Evolutionary conservation across 2,888 invertebrate species (phyloP), one percentile per base, ranked within the genome.

Genomic region (Ypsolopha scabrella): DNA sequence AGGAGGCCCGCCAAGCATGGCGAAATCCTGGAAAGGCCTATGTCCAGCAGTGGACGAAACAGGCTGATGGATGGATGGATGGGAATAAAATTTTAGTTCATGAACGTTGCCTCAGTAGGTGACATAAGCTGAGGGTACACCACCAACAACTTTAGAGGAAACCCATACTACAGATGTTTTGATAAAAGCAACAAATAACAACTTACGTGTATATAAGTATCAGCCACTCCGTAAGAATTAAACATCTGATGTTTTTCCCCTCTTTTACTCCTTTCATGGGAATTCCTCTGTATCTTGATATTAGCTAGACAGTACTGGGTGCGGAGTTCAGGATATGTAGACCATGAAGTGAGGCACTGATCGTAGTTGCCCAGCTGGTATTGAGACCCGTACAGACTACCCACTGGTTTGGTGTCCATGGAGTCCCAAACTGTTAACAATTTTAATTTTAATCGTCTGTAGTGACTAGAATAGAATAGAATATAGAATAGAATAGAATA

Each of bases 321-420:
- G 24, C 24, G 24, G 59, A 59, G 49, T 34, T 43, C 43, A 43
- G 48, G 52, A 1, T 50, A 52, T 10, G 45, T 39, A 10, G 51
- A 35, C 24, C 49, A 49, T 3, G 53, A 50, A 6, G 36, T 24
- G 6, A 53, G 11, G 59, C 87, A 87, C 62, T 86, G 77, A 53
- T 85, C 81, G 59, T 73, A 87, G 61, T 82, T 68, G 6, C 87
- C 87, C 62, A 85, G 66, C 57, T 86, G 80, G 54, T 69, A 80
- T 33, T 66, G 58, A 53, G 68, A 78, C 1, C 83, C 86, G 11
- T 75, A 65, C 9, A 81, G 61, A 35, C 80, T 59, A 10, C 85
- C 81, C 2, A 67, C 62, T 0, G 79, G 62, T 3, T 70, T 68
- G 61, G 79, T 80, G 6, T 79, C 76, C 1, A 80, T 79, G 1